Evolutionary conservation across 2,797 vertebrate genomes (phyloP), one percentile per base, ranked within the genome.

Genomic region (Cyprinodon diabolis): DNA sequence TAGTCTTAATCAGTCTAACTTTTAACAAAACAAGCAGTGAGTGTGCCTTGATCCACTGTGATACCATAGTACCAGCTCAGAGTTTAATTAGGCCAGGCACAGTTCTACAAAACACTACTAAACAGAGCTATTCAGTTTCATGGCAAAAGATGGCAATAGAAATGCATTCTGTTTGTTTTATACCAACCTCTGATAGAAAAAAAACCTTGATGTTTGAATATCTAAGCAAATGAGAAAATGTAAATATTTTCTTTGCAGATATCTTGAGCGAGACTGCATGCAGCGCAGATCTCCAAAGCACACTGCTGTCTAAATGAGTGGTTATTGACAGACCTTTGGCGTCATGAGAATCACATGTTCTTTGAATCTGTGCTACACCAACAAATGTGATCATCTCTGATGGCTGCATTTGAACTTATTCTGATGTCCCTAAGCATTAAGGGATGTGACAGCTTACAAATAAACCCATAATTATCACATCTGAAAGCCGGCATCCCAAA

Each of bases 371-470:
- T 87, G 91, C 87, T 91, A 90, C 87, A 91, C 93, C 66, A 90
- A 91, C 91, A 93, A 93, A 93, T 94, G 89, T 87, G 91, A 95
- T 94, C 94, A 89, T 93, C 92, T 95, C 93, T 94, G 93, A 95
- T 93, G 93, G 89, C 82, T 89, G 86, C 87, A 92, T 94, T 93
- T 94, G 92, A 95, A 95, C 93, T 94, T 94, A 92, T 93, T 93
- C 94, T 96, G 94, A 95, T 94, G 93, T 95, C 94, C 94, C 94
- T 94, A 91, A 94, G 94, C 93, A 94, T 95, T 92, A 94, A 93
- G 92, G 81, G 93, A 95, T 95, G 93, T 95, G 95, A 95, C 95
- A 95, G 94, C 93, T 95, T 95, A 95, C 95, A 96, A 96, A 95
- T 95, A 95, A 95, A 95, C 94, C 93, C 94, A 92, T 96, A 95